Evolutionary conservation across 2,888 invertebrate species (phyloP), one percentile per base, ranked within the genome.

Genomic region (Drosophila pseudotalamancana): DNA sequence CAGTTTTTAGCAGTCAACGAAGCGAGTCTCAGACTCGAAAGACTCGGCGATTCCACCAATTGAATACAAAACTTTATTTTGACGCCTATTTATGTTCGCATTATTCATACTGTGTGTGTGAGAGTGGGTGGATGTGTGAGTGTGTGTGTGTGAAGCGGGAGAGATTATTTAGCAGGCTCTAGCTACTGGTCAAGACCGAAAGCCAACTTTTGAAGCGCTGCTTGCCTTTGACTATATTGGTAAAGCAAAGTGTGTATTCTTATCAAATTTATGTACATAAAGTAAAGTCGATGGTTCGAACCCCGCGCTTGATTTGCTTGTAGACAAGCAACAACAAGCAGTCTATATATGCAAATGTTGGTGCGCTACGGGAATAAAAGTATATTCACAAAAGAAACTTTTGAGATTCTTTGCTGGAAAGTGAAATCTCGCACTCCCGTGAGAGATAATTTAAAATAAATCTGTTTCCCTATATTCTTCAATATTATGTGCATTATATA

Each of bases 51-150:
- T 12, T 40, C 45, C 39, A 40, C 37, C 63, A 60, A 69, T 73
- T 63, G 62, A 65, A 69, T 60, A 70, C 61, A 64, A 70, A 74
- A 75, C 53, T 46, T 39, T 65, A 60, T 62, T 78, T 55, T 64
- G 59, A 70, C 75, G 78, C 75, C 63, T 74, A 64, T 64, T 64
- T 60, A 68, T 68, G 62, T 37, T n/a, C 12, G 37, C 43, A 49
- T 67, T 46, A 61, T 40, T 53, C 45, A 56, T 8, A 29, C 25
- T 25, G 6, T 31, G 25, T 37, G 23, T 12, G 12, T 27, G 45
- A 31, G 48, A 29, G 35, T 37, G 45, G 29, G 53, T 27, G 12
- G 3, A 6, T 23, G 14, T 4, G 11, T 31, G 46, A 40, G 21
- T 18, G 42, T 42, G 40, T 16, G 34, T n/a, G 27, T 21, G 32